A percentile compares a stretch with the other conserved stretches of the same genome.
Evolutionary conservation across 2,113 vertebrate species (phyloP).

Genomic region (Ibidorhyncha struthersii): DNA sequence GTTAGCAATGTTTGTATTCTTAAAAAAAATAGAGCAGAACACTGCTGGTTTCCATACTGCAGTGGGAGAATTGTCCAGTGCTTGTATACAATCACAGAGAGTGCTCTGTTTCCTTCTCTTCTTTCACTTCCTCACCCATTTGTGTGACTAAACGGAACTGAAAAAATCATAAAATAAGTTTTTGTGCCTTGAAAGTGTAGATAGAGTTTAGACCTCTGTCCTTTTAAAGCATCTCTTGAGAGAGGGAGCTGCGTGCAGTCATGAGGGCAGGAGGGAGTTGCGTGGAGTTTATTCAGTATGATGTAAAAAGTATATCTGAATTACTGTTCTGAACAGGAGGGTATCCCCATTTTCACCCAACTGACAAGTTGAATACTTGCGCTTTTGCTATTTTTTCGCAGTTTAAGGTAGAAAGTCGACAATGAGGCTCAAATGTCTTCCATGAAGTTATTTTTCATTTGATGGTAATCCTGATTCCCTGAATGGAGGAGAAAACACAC

Average conservation of each 20-base stretch:
- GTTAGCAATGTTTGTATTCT: background rate
- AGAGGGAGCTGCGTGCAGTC: background rate
- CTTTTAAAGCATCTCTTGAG: background rate
- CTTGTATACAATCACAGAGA: background rate
- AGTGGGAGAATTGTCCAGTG: background rate
- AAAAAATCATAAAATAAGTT: background rate
- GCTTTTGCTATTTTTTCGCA: background rate
- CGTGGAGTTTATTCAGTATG: background rate
- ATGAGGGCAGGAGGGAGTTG: background rate
- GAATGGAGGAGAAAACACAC: background rate
- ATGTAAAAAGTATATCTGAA: background rate
- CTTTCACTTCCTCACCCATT: background rate
- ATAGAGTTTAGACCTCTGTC: background rate
- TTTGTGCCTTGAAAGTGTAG: constrained; percentile 3
- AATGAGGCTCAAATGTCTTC: background rate
- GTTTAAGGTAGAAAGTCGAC: background rate
- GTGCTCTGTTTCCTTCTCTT: background rate
- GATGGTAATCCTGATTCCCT: background rate
- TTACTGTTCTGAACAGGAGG: background rate
- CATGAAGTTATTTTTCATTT: background rate
- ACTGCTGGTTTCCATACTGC: background rate
- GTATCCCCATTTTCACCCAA: background rate
- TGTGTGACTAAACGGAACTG: background rate
- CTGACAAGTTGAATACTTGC: background rate
- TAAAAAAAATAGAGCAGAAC: background rate